Base-by-base conservation (phyloP, 2,888 invertebrate species). In the Leptarthrus brevirostris region DNA sequence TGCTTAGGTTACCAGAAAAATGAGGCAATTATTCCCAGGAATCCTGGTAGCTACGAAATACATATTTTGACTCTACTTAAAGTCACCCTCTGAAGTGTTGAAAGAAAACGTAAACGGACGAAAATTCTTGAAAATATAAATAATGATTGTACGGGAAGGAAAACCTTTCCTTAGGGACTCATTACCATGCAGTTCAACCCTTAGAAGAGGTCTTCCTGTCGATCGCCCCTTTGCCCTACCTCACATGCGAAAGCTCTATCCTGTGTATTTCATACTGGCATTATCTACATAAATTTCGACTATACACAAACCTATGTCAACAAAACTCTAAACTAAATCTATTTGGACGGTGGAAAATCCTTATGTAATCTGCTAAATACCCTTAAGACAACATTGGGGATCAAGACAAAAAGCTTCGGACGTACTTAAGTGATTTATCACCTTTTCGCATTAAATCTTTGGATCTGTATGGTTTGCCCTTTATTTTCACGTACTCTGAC, bases 321-420 rank as follows among this genome's bases (percentile, higher is more conserved):
- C 75, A 75, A 74, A 75, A 75, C 72, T 75, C 75, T 74, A 75
- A 75, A 75, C 74, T 75, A 75, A 75, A 75, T 75, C 75, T 75
- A 75, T 75, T 75, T 75, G 75, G 75, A 75, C 75, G 75, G 64
- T 75, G 30, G 74, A 72, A 75, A 75, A 75, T 75, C 75, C 75
- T 72, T 74, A 75, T 75, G 75, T 75, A 75, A 75, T 75, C 75
- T 75, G 74, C 72, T 75, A 75, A 75, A 75, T 74, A 74, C 75
- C 75, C 75, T 75, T 75, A 75, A 75, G 75, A 75, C 75, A 75
- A 75, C 75, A 72, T 74, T 75, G 58, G 69, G 75, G 75, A 75
- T 75, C 75, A 75, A 74, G 75, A 75, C 75, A 75, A 75, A 75
- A 75, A 75, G 75, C 75, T 75, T 75, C 72, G 75, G 75, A 74